Base-by-base conservation (phyloP, 1,140 invertebrate species). In the Thaumatotibia leucotreta region DNA sequence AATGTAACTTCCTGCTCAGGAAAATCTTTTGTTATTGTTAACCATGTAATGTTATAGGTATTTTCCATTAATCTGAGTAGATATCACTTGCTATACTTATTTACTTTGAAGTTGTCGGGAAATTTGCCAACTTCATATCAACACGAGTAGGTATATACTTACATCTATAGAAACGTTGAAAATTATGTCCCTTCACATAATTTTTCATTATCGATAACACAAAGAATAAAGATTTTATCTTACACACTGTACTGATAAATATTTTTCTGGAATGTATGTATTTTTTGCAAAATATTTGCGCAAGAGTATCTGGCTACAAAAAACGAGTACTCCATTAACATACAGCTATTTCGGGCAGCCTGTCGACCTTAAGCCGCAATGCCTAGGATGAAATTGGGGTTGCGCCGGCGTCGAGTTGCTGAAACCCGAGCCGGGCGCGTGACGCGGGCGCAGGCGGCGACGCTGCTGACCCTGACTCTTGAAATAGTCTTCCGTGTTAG, bases 401-500 rank as follows among this genome's bases (percentile, higher is more conserved):
- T 73, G 68, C 61, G 64, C 50, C 66, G 54, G 69, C 65, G 69
- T 75, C 65, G 67, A 64, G 29, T 77, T 73, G 70, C 78, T 74
- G 87, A 80, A 86, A 87, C 74, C 76, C 66, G 78, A 89, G 65
- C 82, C 81, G 75, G 68, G 63, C 65, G 68, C 83, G 80, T 87
- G 79, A 82, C 66, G 63, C 74, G 68, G 71, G 73, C 75, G 75
- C 67, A 81, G 70, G 76, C 80, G 80, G 76, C 11, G 84, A 77
- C 77, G 80, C 68, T 75, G 69, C 63, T 69, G 87, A 82, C 88
- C 88, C 84, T 90, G 88, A 88, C 84, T 88, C 88, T 88, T 90
- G 86, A 90, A 90, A 90, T 90, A 90, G 88, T 88, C 86, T 88
- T 90, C 88, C 88, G 88, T 83, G 80, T 90, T 88, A 87, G 84